phyloP scores from a whole-genome alignment of 2,113 vertebrate genomes.

The Erythrocercus mccallii region DNA sequence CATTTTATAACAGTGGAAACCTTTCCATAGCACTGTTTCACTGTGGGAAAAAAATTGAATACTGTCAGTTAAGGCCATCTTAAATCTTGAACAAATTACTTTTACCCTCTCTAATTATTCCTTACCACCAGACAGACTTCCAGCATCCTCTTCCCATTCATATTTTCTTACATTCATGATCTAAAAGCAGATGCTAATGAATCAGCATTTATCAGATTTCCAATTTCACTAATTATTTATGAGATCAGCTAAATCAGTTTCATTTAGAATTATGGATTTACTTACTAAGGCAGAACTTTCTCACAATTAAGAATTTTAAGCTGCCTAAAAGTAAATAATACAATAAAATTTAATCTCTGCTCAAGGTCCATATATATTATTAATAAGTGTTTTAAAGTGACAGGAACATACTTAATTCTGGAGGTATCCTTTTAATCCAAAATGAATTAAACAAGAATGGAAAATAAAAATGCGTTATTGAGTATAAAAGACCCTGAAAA shows the following conservation, averaged over 20 bases:
- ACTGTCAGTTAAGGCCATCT: neutral
- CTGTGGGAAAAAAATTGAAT: neutral
- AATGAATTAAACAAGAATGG: neutral
- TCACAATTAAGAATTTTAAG: constrained; percentile 14
- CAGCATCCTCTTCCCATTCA: neutral
- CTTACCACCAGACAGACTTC: neutral
- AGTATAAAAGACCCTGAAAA: neutral
- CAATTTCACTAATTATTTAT: neutral
- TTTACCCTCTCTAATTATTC: neutral
- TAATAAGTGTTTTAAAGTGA: neutral
- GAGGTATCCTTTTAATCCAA: neutral
- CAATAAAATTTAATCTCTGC: neutral
- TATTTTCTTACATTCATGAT: neutral
- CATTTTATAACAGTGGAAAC: neutral
- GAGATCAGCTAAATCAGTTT: neutral
- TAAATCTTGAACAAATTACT: neutral
- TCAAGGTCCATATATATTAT: constrained; percentile 3
- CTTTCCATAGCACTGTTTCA: neutral
- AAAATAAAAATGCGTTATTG: neutral
- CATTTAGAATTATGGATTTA: constrained; percentile 7
- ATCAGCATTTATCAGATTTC: neutral
- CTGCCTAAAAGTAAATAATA: constrained; percentile 14
- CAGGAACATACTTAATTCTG: neutral
- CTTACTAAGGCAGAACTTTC: neutral
- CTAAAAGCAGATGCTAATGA: neutral